Base-by-base conservation (phyloP, 2,797 vertebrate species). In the Oreortyx pictus region DNA sequence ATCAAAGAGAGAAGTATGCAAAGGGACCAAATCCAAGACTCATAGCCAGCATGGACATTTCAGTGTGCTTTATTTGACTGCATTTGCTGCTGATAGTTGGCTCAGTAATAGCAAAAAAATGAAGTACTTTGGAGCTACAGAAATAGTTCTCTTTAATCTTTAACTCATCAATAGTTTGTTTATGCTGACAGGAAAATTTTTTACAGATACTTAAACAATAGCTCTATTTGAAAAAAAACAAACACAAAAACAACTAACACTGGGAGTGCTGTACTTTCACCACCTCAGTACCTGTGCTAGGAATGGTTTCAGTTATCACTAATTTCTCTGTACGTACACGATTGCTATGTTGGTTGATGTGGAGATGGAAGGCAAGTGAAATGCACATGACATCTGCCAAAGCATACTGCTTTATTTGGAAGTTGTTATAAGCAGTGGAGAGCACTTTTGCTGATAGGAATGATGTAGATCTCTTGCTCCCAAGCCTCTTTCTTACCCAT, bases 361-460 rank as follows among this genome's bases (percentile, higher is more conserved):
- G 70, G 61, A 33, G 24, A 61, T 29, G 25, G 31, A 20, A 88
- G 11, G 25, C 19, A 72, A 57, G 47, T 54, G n/a, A 84, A 61
- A 54, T 6, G 14, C 72, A 20, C 31, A 35, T 70, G 75, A 82
- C 62, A 62, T 64, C 46, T 6, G 67, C 39, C 35, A 18, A 70
- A 88, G 65, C 23, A 0, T 73, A 84, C 86, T 39, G 3, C 3
- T 61, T 66, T 75, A 14, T 46, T 67, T 72, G 25, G 33, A 74
- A 81, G 14, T 88, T 80, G 56, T 37, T 56, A 27, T 0, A 54
- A 41, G 49, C 74, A 77, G 14, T 17, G 8, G 44, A 65, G 79
- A 76, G 33, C 71, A 90, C 60, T 22, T 39, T 66, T 56, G 7
- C 25, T 94, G 35, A 76, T 44, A 84, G 19, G 25, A 79, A 93